Evolutionary conservation across 1,140 invertebrate species (phyloP).

Genomic region (Chymomyza costata): DNA sequence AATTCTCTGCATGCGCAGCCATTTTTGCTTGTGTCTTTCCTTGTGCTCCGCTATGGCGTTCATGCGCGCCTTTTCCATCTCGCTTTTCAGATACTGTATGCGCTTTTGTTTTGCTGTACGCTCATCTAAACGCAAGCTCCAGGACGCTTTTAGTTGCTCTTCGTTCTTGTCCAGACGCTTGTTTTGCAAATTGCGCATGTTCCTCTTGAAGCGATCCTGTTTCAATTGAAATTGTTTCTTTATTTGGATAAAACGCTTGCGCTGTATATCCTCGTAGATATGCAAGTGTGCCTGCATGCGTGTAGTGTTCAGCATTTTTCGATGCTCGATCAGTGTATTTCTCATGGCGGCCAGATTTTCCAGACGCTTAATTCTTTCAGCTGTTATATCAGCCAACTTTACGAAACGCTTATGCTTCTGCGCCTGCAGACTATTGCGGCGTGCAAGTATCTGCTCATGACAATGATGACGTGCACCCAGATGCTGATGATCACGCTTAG

Average conservation of each 20-base stretch:
- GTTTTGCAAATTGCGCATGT: slow-evolving; percentile 2
- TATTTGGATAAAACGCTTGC: slow-evolving; percentile 25
- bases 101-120: slow-evolving; percentile 16
- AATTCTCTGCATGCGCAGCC: slow-evolving; percentile 14
- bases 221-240: slow-evolving; percentile 28
- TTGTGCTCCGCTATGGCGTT: slow-evolving; percentile 22
- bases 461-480: slow-evolving; percentile 15
- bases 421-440: slow-evolving; percentile 2
- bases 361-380: slow-evolving; percentile 2
- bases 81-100: slow-evolving; percentile 7
- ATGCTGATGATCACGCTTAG: slow-evolving; percentile 26
- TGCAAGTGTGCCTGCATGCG: slow-evolving; percentile 13
- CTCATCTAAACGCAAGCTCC: slow-evolving; percentile 18
- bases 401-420: not conserved
- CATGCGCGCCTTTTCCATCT: slow-evolving; percentile 3
- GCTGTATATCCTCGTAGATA: slow-evolving; percentile 12
- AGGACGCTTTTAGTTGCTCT: slow-evolving; percentile 7
- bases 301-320: slow-evolving; percentile 16
- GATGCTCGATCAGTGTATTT: slow-evolving; percentile 2
- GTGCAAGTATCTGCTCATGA: slow-evolving; percentile 11
- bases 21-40: slow-evolving; percentile 2
- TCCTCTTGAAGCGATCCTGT: slow-evolving; percentile 17
- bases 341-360: not conserved
- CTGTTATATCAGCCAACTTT: slow-evolving; percentile 2
- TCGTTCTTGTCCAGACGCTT: not conserved